A percentile compares a stretch with the other conserved stretches of the same genome.
Evolutionary conservation across 2,797 vertebrate genomes (phyloP).

Genomic region (Enoplosus armatus): DNA sequence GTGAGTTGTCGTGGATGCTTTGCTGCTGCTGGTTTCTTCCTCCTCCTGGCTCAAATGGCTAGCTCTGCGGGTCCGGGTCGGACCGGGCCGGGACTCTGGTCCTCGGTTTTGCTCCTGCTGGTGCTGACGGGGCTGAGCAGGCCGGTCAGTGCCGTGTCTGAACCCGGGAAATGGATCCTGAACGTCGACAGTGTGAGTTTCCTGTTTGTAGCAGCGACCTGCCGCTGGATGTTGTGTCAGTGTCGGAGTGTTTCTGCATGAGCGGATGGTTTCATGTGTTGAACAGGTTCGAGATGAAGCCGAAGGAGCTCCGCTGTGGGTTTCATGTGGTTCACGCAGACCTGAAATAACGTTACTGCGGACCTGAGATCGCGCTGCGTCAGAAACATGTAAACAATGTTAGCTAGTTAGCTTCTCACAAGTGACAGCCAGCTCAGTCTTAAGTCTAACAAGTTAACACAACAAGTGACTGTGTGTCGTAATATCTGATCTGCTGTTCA

Average conservation of each 20-base stretch:
- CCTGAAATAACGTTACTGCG: too few species aligned
- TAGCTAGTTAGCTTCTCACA: not conserved
- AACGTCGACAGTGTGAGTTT: slow-evolving; percentile 79
- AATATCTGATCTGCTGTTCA: too few species aligned
- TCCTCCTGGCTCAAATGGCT: slow-evolving; percentile 67
- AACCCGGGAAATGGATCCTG: slow-evolving; percentile 80
- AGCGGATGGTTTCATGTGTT: not conserved
- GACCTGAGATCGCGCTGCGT: not conserved
- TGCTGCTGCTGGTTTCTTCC: not conserved
- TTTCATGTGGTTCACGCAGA: too few species aligned
- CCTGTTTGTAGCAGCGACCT: not conserved
- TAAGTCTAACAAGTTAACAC: too few species aligned
- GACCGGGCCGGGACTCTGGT: slow-evolving; percentile 4
- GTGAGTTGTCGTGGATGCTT: slow-evolving; percentile 42
- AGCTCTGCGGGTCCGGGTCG: slow-evolving; percentile 23
- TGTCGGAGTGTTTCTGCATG: not conserved
- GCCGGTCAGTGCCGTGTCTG: slow-evolving; percentile 65
- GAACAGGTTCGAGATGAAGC: not conserved
- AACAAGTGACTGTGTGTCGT: too few species aligned
- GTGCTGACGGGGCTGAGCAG: slow-evolving; percentile 26
- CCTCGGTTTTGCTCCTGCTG: slow-evolving; percentile 43
- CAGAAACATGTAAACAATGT: not conserved
- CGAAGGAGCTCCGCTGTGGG: too few species aligned
- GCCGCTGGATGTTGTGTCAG: not conserved
- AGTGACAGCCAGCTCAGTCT: too few species aligned